These are phyloP conservation scores for Tricholauxania praeusta DNA, from an alignment of 2,888 invertebrate species.

Conservation along the genomic window DNA sequence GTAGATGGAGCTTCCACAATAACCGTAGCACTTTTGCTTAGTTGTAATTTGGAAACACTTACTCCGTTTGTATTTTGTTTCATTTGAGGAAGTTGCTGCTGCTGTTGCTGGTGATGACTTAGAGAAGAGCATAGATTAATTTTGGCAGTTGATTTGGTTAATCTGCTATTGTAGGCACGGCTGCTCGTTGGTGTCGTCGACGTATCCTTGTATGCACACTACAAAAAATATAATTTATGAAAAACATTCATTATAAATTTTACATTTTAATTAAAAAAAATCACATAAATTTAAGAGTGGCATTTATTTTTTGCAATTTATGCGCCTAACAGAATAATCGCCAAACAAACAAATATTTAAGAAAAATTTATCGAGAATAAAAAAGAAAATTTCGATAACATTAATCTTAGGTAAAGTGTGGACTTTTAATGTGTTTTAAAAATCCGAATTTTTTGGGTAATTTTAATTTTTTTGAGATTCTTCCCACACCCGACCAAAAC, in stretches of 20 bases:
- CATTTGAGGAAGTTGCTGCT: constrained; percentile 42
- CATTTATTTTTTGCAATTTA: too few relatives aligned
- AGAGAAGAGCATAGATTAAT: constrained; percentile 64
- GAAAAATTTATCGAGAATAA: too few relatives aligned
- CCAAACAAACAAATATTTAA: too few relatives aligned
- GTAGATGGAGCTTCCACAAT: constrained; percentile 49
- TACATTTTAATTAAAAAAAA: constrained; percentile 5
- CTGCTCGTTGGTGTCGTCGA: constrained; percentile 67
- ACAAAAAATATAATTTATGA: constrained; percentile 18
- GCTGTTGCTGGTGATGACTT: constrained; percentile 51
- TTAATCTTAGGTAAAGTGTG: too few relatives aligned
- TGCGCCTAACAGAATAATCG: too few relatives aligned
- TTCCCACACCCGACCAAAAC: too few relatives aligned
- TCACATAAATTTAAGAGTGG: too few relatives aligned
- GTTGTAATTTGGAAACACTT: constrained; percentile 34
- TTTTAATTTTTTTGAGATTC: too few relatives aligned
- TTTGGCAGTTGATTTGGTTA: constrained; percentile 68
- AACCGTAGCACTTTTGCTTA: constrained; percentile 44
- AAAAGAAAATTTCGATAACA: too few relatives aligned
- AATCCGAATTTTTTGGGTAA: too few relatives aligned
- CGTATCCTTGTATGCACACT: constrained; percentile 65
- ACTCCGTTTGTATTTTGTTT: constrained; percentile 24
- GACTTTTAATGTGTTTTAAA: too few relatives aligned
- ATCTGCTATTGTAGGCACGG: constrained; percentile 61
- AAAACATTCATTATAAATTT: background rate